These are phyloP conservation scores for Bombus confusus DNA, from an alignment of 1,140 invertebrate genomes.

Conservation along the genomic window DNA sequence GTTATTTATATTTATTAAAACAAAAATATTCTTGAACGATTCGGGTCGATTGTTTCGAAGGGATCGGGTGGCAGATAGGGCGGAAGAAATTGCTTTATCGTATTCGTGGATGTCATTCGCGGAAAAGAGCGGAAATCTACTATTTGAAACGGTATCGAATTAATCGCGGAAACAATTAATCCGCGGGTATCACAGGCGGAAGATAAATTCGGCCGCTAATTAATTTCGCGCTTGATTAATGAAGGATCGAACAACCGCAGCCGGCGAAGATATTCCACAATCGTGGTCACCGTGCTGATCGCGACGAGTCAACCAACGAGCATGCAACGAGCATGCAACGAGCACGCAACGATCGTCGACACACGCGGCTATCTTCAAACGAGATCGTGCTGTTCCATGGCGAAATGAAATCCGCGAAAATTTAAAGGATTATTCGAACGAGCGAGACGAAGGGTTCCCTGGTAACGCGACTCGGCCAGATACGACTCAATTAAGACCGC, in stretches of 20 bases:
- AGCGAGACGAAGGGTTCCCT: not conserved
- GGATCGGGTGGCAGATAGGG: not conserved
- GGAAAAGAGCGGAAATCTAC: not conserved
- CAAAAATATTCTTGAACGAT: not conserved
- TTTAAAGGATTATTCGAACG: not conserved
- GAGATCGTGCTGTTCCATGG: not conserved
- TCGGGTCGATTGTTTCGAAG: not conserved
- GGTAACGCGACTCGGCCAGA: not conserved
- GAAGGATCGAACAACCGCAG: not conserved
- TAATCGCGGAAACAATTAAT: not conserved
- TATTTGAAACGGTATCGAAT: slow-evolving; percentile 6
- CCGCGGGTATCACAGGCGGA: too few relatives aligned
- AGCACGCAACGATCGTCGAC: not conserved
- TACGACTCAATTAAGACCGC: slow-evolving; percentile 37
- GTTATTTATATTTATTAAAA: not conserved
- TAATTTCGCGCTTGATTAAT: slow-evolving; percentile 6
- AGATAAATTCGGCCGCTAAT: slow-evolving; percentile 13
- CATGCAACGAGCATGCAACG: not conserved
- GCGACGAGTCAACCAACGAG: not conserved
- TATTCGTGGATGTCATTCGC: not conserved
- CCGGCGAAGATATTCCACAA: not conserved
- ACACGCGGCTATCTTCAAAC: not conserved
- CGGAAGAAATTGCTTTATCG: not conserved
- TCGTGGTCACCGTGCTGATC: not conserved
- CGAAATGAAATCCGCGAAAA: not conserved